A percentile compares a stretch with the other conserved stretches of the same genome.
phyloP scores from a whole-genome alignment of 2,888 invertebrate species.

The Euzetes globulus region DNA sequence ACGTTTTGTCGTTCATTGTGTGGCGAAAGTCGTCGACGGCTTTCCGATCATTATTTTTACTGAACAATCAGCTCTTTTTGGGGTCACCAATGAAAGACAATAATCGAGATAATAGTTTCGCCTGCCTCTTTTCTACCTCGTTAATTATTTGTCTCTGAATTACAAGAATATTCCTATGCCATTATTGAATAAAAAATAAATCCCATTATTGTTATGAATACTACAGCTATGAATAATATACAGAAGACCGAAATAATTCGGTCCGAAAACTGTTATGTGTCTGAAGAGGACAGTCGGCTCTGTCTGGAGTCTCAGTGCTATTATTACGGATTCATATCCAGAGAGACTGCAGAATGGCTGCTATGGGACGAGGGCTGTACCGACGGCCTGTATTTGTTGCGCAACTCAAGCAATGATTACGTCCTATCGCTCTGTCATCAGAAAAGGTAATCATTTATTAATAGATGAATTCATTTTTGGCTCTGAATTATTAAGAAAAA shows the following conservation, averaged over 20 bases:
- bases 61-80: too few relatives aligned
- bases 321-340: slow-evolving; percentile 43
- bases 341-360: slow-evolving; percentile 44
- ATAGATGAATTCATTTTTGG: background rate
- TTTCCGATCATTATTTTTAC: too few relatives aligned
- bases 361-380: slow-evolving; percentile 43
- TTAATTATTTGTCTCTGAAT: too few relatives aligned
- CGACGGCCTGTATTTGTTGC: slow-evolving; percentile 43
- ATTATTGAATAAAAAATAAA: too few relatives aligned
- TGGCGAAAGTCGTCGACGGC: too few relatives aligned
- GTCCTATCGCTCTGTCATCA: slow-evolving; percentile 43
- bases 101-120: too few relatives aligned
- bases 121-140: too few relatives aligned
- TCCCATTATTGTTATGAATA: too few relatives aligned
- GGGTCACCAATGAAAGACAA: too few relatives aligned
- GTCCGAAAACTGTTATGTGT: slow-evolving; percentile 27
- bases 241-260: background rate
- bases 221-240: background rate
- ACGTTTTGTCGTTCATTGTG: too few relatives aligned
- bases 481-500: background rate
- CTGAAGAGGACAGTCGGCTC: slow-evolving; percentile 14
- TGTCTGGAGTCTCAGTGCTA: slow-evolving; percentile 36
- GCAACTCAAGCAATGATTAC: slow-evolving; percentile 43
- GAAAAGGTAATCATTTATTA: slow-evolving; percentile 40
- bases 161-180: too few relatives aligned